These are phyloP conservation scores for Theodoxus fluviatilis DNA, from an alignment of 2,888 invertebrate species.

Conservation along the genomic window DNA sequence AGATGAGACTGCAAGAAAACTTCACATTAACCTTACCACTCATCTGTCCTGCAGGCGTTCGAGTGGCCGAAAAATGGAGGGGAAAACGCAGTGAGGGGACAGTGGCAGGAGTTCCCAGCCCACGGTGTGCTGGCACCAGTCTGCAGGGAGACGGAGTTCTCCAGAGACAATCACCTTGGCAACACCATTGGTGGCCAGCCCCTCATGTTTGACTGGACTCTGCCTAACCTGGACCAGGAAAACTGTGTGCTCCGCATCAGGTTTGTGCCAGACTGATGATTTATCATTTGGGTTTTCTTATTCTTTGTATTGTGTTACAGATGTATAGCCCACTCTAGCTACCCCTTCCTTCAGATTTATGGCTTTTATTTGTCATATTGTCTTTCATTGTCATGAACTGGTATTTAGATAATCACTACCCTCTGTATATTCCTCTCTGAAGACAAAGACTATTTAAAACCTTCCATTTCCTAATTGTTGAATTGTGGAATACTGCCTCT, in stretches of 20 bases:
- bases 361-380: no score
- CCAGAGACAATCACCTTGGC: conserved; percentile 65
- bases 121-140: conserved; percentile 60
- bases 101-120: conserved; percentile 55
- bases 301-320: no score
- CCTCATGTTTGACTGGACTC: conserved; percentile 61
- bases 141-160: conserved; percentile 62
- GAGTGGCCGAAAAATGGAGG: conserved; percentile 36
- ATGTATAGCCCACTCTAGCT: no score
- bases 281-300: no score
- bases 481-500: no score
- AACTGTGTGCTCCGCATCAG: conserved; percentile 63
- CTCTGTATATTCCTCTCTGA: no score
- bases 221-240: conserved; percentile 55
- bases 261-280: no score
- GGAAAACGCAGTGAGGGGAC: conserved; percentile 41
- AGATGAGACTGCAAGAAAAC: not conserved
- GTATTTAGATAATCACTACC: no score
- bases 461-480: no score
- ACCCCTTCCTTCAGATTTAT: no score
- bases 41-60: conserved; percentile 34
- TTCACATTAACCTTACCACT: not conserved
- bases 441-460: no score
- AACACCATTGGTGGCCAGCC: conserved; percentile 61
- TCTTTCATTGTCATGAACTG: no score